A percentile compares a stretch with the other conserved stretches of the same genome.
These are phyloP conservation scores for Acromyrmex charruanus DNA, from an alignment of 1,140 invertebrate species.

Conservation along the genomic window DNA sequence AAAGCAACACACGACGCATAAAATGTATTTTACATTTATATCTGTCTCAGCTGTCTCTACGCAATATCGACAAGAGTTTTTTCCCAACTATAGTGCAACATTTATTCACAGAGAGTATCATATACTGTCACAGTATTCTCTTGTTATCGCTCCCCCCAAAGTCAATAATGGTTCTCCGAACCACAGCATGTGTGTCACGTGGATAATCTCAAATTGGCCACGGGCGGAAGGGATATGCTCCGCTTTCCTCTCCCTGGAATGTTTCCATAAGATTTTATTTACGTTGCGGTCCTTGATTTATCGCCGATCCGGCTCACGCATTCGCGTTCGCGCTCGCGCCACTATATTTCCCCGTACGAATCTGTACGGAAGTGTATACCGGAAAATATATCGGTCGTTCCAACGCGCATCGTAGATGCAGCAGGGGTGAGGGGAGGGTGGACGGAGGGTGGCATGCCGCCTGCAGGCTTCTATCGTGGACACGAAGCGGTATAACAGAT, in stretches of 20 bases:
- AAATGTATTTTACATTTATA: slow-evolving; percentile 34
- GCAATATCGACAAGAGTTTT: slow-evolving; percentile 31
- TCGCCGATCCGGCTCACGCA: slow-evolving; percentile 68
- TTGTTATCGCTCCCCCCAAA: background rate
- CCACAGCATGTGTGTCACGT: background rate
- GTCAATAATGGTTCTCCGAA: slow-evolving; percentile 24
- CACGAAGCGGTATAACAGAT: slow-evolving; percentile 69
- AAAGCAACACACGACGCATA: slow-evolving; percentile 9
- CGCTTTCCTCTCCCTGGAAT: background rate
- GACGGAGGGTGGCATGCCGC: background rate
- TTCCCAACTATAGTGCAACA: slow-evolving; percentile 8
- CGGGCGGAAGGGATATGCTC: background rate
- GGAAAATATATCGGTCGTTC: slow-evolving; percentile 68
- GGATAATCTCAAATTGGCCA: slow-evolving; percentile 47
- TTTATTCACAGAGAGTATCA: background rate
- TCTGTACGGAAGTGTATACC: slow-evolving; percentile 46
- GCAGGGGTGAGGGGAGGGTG: background rate
- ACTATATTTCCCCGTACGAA: slow-evolving; percentile 43
- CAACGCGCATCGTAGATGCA: slow-evolving; percentile 23
- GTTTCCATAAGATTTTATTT: slow-evolving; percentile 69
- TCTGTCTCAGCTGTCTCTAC: slow-evolving; percentile 2
- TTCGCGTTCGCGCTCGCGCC: slow-evolving; percentile 20
- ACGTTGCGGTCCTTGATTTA: slow-evolving; percentile 68
- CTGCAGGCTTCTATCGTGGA: slow-evolving; percentile 61
- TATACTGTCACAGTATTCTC: background rate